Evolutionary conservation across 2,113 vertebrate species (phyloP), one percentile per base, ranked within the genome.

Genomic region (Syngnathus scovelli): DNA sequence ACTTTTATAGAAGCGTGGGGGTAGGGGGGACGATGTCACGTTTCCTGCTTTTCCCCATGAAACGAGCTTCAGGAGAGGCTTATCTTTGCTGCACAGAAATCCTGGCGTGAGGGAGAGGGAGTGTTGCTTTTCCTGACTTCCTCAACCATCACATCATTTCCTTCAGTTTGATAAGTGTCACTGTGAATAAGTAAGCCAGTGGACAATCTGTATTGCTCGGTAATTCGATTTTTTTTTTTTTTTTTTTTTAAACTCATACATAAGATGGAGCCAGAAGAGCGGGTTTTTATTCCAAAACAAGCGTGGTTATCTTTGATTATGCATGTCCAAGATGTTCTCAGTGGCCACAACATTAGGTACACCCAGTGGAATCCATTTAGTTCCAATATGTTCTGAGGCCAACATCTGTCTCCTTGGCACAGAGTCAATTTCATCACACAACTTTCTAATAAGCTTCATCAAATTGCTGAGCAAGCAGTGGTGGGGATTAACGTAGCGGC

Each of bases 1-100:
- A 76, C 78, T 71, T 83, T 95, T 94, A 89, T 92, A 90, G 90
- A 86, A 93, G 92, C 90, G 94, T 56, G 51, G 21, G 27, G 27
- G 23, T 13, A 10, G 16, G 16, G 7, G 18, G 10, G 89, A 92
- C 92, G 93, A 91, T 93, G 93, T 96, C 92, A 92, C 85, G 54
- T 93, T 98, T 98, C 96, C 96, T 98, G 95, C 93, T 90, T 93
- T 90, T 91, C 93, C 90, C 91, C 92, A 92, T 83, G 83, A 94
- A 98, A 94, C 90, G 94, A 96, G 94, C 88, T 94, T 93, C 92
- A 87, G 82, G 89, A 92, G 62, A 86, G 90, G 92, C 94, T 98
- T 98, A 98, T 98, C 96, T 95, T 86, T 78, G 67, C 87, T 80
- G 90, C 87, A 89, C 96, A 96, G 90, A 89, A 92, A 93, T 94